Evolutionary conservation across 2,113 vertebrate species (phyloP), one percentile per base, ranked within the genome.

Genomic region (Anhinga rufa): DNA sequence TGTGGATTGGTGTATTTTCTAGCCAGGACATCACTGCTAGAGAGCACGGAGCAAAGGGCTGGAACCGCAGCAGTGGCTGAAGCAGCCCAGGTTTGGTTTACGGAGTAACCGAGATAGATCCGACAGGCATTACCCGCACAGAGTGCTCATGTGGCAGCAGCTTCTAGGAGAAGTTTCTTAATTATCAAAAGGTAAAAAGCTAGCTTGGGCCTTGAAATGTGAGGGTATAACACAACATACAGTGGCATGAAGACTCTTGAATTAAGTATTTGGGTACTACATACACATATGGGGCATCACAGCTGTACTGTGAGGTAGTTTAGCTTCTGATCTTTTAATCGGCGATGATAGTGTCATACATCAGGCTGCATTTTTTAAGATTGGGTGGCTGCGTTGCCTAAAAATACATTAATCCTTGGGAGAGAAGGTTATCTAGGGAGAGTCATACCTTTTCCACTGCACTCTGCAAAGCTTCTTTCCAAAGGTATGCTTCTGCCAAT

Each of bases 351-450:
- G 34, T 42, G 14, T 77, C 40, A 4, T 72, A 51, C 72, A 76
- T 86, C 44, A 52, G 61, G 80, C 61, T 72, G 29, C 31, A 5
- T n/a, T 87, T 90, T 83, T 82, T 44, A 69, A 69, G 58, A 28
- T 3, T 82, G 66, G 10, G 44, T 69, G 81, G 70, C 58, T 49
- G 14, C 16, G 10, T 84, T 84, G 81, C 70, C 92, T 95, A 90
- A 96, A 96, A 94, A 93, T 93, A 94, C 54, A 28, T 87, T 74
- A 19, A 71, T 93, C 70, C 88, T 61, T 19, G 46, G 74, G 70
- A 89, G 74, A 93, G 74, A 46, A 86, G 62, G 74, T 92, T 89
- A 72, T 93, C 58, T 51, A 19, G 54, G 95, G 89, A 72, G 66
- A 90, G 38, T 36, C 36, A 26, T 84, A 90, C 81, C 89, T 93